Percentiles rank a stretch among this genome's conserved stretches.
Conservation (phyloP, 2,113 vertebrate genomes). For the Pseudorasbora parva region DNA sequence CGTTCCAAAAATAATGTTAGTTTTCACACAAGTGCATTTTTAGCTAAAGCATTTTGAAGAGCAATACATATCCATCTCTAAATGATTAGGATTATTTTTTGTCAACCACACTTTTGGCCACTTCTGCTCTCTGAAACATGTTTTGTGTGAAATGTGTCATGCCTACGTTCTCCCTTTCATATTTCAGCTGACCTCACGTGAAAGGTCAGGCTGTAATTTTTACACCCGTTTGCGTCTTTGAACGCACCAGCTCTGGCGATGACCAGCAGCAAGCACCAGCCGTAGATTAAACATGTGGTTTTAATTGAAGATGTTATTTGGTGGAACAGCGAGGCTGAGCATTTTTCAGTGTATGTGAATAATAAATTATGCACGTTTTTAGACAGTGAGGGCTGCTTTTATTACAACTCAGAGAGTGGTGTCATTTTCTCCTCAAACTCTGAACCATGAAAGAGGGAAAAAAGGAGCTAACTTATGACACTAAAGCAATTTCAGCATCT, state of each 20-base stretch:
- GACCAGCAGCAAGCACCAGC: slow-evolving; percentile 47
- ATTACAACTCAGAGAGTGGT: slow-evolving; percentile 56
- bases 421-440: slow-evolving; percentile 48
- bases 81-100: slow-evolving; percentile 54
- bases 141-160: slow-evolving; percentile 65
- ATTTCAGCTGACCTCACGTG: slow-evolving; percentile 29
- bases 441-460: neutral
- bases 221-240: slow-evolving; percentile 46
- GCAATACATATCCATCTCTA: slow-evolving; percentile 60
- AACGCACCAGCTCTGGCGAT: slow-evolving; percentile 37
- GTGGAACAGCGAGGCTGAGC: slow-evolving; percentile 62
- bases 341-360: slow-evolving; percentile 49
- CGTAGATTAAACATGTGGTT: slow-evolving; percentile 80
- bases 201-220: slow-evolving; percentile 51
- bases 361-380: slow-evolving; percentile 72
- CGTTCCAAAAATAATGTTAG: slow-evolving; percentile 50
- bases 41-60: slow-evolving; percentile 78
- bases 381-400: slow-evolving; percentile 66
- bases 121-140: slow-evolving; percentile 61
- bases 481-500: slow-evolving; percentile 24
- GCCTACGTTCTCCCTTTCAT: slow-evolving; percentile 63
- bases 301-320: slow-evolving; percentile 80
- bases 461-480: slow-evolving; percentile 3
- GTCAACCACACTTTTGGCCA: slow-evolving; percentile 69
- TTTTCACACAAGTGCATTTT: slow-evolving; percentile 53